A percentile compares a stretch with the other conserved stretches of the same genome.
Evolutionary conservation across 2,888 invertebrate species (phyloP).

Genomic region (Metellina segmentata): DNA sequence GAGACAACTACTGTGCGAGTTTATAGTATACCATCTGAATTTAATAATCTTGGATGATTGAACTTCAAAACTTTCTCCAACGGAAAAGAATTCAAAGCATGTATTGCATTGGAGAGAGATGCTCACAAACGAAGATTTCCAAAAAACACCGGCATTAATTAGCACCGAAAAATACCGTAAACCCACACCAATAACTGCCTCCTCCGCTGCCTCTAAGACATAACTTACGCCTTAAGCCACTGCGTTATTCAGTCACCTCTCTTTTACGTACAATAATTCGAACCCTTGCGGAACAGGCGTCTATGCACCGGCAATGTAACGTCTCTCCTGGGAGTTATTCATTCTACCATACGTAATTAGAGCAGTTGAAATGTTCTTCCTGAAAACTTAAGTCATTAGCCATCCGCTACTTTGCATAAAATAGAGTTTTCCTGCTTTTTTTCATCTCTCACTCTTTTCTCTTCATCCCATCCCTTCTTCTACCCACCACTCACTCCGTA

Average conservation of each 20-base stretch:
- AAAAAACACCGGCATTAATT: not conserved
- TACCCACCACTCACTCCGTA: not conserved
- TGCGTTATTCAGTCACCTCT: too few relatives aligned
- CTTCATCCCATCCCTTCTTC: slow-evolving; percentile 7
- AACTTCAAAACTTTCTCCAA: too few relatives aligned
- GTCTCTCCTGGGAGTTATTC: slow-evolving; percentile 35
- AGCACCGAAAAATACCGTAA: not conserved
- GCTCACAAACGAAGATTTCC: not conserved
- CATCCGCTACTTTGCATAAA: slow-evolving; percentile 65
- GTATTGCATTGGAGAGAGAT: not conserved
- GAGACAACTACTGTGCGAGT: too few relatives aligned
- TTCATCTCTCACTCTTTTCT: not conserved
- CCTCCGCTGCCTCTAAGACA: not conserved
- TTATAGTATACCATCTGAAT: too few relatives aligned
- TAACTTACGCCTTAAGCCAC: not conserved
- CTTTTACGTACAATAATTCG: not conserved
- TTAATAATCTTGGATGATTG: too few relatives aligned
- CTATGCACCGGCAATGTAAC: not conserved
- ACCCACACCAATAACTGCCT: not conserved
- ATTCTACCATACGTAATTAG: slow-evolving; percentile 57
- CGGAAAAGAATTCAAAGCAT: too few relatives aligned
- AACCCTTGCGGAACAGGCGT: not conserved
- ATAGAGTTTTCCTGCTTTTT: slow-evolving; percentile 43
- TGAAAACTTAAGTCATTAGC: slow-evolving; percentile 71
- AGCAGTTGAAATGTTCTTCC: slow-evolving; percentile 50